Percentiles rank a stretch among this genome's conserved stretches.
phyloP scores from a whole-genome alignment of 2,888 invertebrate genomes.

The Orchesella flavescens region DNA sequence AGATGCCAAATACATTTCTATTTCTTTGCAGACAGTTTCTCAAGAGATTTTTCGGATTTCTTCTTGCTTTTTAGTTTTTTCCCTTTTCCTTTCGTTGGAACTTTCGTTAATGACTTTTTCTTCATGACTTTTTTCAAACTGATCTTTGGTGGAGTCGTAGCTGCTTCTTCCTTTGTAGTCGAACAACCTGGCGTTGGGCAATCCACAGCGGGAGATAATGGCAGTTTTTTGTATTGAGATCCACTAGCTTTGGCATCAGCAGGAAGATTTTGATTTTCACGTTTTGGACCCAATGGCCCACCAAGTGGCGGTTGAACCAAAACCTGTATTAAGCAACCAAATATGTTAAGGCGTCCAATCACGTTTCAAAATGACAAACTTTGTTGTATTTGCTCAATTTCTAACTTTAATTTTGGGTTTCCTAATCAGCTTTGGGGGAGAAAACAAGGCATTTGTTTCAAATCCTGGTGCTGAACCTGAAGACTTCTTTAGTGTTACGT shows the following conservation, averaged over 20 bases:
- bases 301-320: slow-evolving; percentile 43
- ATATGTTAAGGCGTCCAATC: not conserved
- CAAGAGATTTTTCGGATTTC: slow-evolving; percentile 42
- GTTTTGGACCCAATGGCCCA: slow-evolving; percentile 59
- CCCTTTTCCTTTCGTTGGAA: slow-evolving; percentile 30
- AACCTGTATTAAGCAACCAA: slow-evolving; percentile 23
- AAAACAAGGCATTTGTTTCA: slow-evolving; percentile 55
- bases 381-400: not conserved
- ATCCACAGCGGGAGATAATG: slow-evolving; percentile 33
- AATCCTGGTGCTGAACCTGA: slow-evolving; percentile 22
- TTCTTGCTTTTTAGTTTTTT: slow-evolving; percentile 44
- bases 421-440: slow-evolving; percentile 48
- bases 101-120: slow-evolving; percentile 50
- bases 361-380: too few species aligned
- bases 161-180: slow-evolving; percentile 37
- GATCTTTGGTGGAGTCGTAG: slow-evolving; percentile 46
- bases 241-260: slow-evolving; percentile 65
- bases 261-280: slow-evolving; percentile 64
- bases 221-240: slow-evolving; percentile 64
- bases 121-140: slow-evolving; percentile 55
- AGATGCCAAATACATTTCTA: too few species aligned
- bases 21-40: slow-evolving; percentile 39
- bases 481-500: slow-evolving; percentile 29
- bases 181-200: slow-evolving; percentile 31
- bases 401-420: slow-evolving; percentile 58